A percentile compares a stretch with the other conserved stretches of the same genome.
These are phyloP conservation scores for Tachystola acroxantha DNA, from an alignment of 2,888 invertebrate genomes.

Conservation along the genomic window DNA sequence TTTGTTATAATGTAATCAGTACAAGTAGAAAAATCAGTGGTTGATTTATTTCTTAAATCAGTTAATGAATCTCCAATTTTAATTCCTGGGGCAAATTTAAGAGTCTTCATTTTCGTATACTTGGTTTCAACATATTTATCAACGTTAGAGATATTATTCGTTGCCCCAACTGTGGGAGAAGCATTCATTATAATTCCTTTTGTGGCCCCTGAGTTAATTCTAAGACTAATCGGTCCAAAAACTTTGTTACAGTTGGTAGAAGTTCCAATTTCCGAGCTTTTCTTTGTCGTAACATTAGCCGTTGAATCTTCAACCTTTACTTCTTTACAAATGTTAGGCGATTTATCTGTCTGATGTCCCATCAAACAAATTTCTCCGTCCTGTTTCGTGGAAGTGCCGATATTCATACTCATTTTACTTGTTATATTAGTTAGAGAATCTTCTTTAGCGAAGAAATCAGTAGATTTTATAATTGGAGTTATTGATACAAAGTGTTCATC, in stretches of 20 bases:
- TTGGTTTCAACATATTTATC: not conserved
- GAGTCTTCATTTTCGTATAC: not conserved
- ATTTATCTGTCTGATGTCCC: not conserved
- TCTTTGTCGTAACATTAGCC: not conserved
- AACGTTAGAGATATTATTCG: not conserved
- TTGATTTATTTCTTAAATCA: not conserved
- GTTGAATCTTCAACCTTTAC: not conserved
- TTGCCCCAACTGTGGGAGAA: not conserved
- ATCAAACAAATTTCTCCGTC: not conserved
- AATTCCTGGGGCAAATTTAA: not conserved
- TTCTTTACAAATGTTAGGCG: not conserved
- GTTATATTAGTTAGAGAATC: constrained; percentile 3
- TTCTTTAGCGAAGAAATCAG: constrained; percentile 1
- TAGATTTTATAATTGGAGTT: not conserved
- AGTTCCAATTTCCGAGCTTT: not conserved
- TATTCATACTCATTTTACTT: not conserved
- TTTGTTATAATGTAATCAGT: not conserved
- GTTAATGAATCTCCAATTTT: constrained; percentile 1
- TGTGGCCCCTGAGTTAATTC: not conserved
- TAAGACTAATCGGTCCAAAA: too few relatives aligned
- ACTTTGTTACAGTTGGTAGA: not conserved
- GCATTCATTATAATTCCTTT: constrained; percentile 1
- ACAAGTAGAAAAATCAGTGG: not conserved
- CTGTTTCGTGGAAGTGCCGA: constrained; percentile 2
- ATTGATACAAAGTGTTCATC: constrained; percentile 7